Evolutionary conservation across 1,140 invertebrate species (phyloP).

Genomic region (Ceratosolen solmsi): DNA sequence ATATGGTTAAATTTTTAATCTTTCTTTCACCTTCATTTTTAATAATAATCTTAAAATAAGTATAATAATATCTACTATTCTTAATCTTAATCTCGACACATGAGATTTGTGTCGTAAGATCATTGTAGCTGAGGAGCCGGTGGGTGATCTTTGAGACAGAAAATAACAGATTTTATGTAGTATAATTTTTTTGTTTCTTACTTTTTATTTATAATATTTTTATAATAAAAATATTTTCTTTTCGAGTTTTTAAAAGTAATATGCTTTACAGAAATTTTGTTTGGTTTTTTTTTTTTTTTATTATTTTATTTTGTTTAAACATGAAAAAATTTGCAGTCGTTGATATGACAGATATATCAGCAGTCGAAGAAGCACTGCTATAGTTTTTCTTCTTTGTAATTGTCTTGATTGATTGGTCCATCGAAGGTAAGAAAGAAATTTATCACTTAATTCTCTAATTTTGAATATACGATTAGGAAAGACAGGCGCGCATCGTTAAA

Average conservation of each 20-base stretch:
- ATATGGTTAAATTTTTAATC: slow-evolving; percentile 56
- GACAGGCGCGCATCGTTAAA: background rate
- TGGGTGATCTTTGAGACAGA: slow-evolving; percentile 53
- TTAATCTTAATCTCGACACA: slow-evolving; percentile 40
- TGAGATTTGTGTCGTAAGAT: slow-evolving; percentile 39
- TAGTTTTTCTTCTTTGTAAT: slow-evolving; percentile 33
- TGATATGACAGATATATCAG: slow-evolving; percentile 49
- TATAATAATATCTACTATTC: slow-evolving; percentile 38
- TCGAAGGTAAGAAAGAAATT: slow-evolving; percentile 30
- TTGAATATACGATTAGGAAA: slow-evolving; percentile 20
- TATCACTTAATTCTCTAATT: background rate
- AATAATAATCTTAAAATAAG: slow-evolving; percentile 46
- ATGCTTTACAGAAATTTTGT: slow-evolving; percentile 36
- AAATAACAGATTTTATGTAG: slow-evolving; percentile 40
- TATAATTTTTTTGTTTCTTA: slow-evolving; percentile 43
- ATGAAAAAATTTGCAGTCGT: slow-evolving; percentile 43
- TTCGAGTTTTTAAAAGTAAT: slow-evolving; percentile 40
- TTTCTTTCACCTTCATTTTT: slow-evolving; percentile 45
- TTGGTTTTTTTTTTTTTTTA: slow-evolving; percentile 35
- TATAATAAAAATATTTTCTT: slow-evolving; percentile 48
- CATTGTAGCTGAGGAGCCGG: slow-evolving; percentile 43
- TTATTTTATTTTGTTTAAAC: slow-evolving; percentile 25
- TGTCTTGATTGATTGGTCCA: slow-evolving; percentile 48
- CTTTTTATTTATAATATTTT: slow-evolving; percentile 46
- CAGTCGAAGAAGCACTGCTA: slow-evolving; percentile 39